Percentiles rank a stretch among this genome's conserved stretches.
Evolutionary conservation across 1,140 invertebrate genomes (phyloP).

Genomic region (Pachypeltis micranthus): DNA sequence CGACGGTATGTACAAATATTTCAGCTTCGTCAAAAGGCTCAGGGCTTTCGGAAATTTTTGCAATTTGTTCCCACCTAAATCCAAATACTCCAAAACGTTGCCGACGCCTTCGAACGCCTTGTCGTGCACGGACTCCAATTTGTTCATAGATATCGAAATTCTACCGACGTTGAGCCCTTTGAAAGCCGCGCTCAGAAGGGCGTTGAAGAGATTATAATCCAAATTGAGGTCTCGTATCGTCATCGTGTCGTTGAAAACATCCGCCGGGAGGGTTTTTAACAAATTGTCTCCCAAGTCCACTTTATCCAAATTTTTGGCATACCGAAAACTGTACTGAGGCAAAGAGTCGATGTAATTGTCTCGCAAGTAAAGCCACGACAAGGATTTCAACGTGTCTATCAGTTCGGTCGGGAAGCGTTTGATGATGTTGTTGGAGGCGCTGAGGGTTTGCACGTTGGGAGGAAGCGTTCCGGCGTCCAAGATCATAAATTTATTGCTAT

Average conservation of each 20-base stretch:
- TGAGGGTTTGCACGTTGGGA: conserved; percentile 52
- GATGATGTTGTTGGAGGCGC: conserved; percentile 60
- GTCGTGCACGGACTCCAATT: conserved; percentile 51
- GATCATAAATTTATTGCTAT: conserved; percentile 54
- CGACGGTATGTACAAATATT: conserved; percentile 70
- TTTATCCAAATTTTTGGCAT: conserved; percentile 55
- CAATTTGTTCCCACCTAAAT: conserved; percentile 69
- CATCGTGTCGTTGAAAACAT: conserved; percentile 53
- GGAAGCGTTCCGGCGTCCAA: conserved; percentile 47
- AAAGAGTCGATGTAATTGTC: conserved; percentile 64
- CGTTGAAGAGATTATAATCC: conserved; percentile 57
- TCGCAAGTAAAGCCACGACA: conserved; percentile 54
- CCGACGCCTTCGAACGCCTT: conserved; percentile 57
- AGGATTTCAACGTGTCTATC: conserved; percentile 1
- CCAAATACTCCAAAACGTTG: conserved; percentile 63
- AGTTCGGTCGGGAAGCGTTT: conserved; percentile 43
- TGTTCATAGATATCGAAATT: conserved; percentile 67
- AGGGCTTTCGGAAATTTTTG: conserved; percentile 53
- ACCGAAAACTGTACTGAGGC: conserved; percentile 41
- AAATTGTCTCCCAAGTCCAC: conserved; percentile 74
- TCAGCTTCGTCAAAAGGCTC: conserved; percentile 45
- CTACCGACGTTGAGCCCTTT: conserved; percentile 53
- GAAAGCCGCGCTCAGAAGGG: conserved; percentile 51
- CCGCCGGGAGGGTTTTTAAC: conserved; percentile 45
- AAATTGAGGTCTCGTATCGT: conserved; percentile 66